Evolutionary conservation across 2,888 invertebrate genomes (phyloP).

Genomic region (Sarcophaga rosellei): DNA sequence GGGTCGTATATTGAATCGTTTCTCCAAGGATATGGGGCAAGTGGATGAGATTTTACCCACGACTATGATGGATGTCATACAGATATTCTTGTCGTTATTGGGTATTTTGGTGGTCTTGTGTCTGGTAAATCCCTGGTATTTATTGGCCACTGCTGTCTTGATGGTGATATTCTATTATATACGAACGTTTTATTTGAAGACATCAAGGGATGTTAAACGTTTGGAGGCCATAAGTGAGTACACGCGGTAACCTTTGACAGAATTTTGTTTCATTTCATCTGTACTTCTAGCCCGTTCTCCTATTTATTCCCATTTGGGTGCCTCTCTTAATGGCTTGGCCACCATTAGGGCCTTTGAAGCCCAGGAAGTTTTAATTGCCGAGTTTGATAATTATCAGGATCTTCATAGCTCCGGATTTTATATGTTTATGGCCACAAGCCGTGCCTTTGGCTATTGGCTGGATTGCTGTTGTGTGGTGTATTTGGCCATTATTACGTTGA

Average conservation of each 20-base stretch:
- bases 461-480: slow-evolving; percentile 94
- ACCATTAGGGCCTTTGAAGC: slow-evolving; percentile 95
- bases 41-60: slow-evolving; percentile 81
- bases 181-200: slow-evolving; percentile 88
- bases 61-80: slow-evolving; percentile 82
- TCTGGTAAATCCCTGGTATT: slow-evolving; percentile 87
- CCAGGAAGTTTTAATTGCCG: slow-evolving; percentile 88
- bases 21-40: slow-evolving; percentile 92
- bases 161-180: slow-evolving; percentile 88
- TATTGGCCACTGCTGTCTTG: slow-evolving; percentile 87
- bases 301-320: slow-evolving; percentile 95
- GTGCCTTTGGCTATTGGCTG: slow-evolving; percentile 96
- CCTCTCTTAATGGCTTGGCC: slow-evolving; percentile 93
- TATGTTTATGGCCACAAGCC: slow-evolving; percentile 93
- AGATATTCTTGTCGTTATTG: slow-evolving; percentile 89
- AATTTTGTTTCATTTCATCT: neutral
- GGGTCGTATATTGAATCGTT: slow-evolving; percentile 91
- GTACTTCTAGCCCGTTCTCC: slow-evolving; percentile 89
- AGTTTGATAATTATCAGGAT: slow-evolving; percentile 92
- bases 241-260: neutral
- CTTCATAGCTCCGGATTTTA: slow-evolving; percentile 96
- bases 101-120: slow-evolving; percentile 91
- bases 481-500: slow-evolving; percentile 91
- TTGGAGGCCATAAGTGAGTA: slow-evolving; percentile 90
- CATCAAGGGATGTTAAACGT: slow-evolving; percentile 91